Evolutionary conservation across 2,797 vertebrate species (phyloP).

Genomic region (Pangasius larnaudii): DNA sequence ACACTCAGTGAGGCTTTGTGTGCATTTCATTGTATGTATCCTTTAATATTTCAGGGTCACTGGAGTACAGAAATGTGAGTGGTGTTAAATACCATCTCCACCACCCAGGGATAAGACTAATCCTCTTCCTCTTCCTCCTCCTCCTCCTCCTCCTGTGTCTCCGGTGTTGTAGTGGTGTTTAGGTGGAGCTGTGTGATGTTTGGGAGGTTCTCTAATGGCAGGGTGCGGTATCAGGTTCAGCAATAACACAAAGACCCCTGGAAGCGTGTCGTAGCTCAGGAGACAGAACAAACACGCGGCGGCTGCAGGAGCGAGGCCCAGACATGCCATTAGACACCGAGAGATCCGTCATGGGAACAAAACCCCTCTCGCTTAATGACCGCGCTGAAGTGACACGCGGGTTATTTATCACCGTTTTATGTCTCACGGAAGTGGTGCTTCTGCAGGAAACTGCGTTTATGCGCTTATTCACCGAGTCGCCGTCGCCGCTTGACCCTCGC

Average conservation of each 20-base stretch:
- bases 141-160: background rate
- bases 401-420: background rate
- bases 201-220: constrained; percentile 53
- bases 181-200: constrained; percentile 60
- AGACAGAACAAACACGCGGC: constrained; percentile 62
- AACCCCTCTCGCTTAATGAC: background rate
- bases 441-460: background rate
- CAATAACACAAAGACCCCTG: constrained; percentile 54
- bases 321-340: constrained; percentile 63
- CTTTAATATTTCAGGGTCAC: background rate
- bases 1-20: background rate
- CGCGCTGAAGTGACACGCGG: background rate
- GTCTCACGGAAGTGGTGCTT: background rate
- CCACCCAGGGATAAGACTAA: constrained; percentile 11
- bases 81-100: constrained; percentile 17
- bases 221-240: constrained; percentile 65
- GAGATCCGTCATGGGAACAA: constrained; percentile 65
- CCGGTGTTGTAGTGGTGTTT: constrained; percentile 34
- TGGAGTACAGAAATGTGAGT: constrained; percentile 7
- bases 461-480: background rate
- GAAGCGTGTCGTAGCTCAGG: constrained; percentile 63
- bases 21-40: background rate
- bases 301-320: constrained; percentile 53
- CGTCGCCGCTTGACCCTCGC: background rate
- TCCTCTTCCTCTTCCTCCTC: background rate